Evolutionary conservation across 23 tunicate species (phyloP).

Genomic region (Ascidia mentula): DNA sequence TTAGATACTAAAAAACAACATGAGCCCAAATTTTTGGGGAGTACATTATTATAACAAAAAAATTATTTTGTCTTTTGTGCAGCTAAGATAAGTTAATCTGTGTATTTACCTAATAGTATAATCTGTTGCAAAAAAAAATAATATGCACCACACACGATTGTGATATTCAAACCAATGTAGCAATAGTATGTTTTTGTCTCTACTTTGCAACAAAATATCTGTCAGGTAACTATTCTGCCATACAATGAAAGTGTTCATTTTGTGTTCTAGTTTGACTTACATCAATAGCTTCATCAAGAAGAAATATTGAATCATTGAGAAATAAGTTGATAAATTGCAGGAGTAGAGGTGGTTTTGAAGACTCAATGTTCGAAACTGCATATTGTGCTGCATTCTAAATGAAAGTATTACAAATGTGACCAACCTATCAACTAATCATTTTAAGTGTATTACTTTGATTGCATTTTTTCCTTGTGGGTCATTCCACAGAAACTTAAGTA

Average conservation of each 20-base stretch:
- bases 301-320: constrained; percentile 66
- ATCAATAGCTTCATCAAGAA: constrained; percentile 76
- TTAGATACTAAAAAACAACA: constrained; percentile 19
- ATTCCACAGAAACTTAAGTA: constrained; percentile 70
- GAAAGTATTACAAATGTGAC: too few species aligned
- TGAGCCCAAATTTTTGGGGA: too few species aligned
- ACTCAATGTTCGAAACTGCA: constrained; percentile 42
- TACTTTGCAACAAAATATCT: neutral
- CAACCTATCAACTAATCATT: too few species aligned
- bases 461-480: constrained; percentile 23
- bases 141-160: too few species aligned
- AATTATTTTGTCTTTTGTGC: too few species aligned
- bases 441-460: constrained; percentile 20
- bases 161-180: neutral
- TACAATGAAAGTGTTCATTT: neutral
- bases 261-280: constrained; percentile 2
- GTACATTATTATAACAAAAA: too few species aligned
- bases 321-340: constrained; percentile 61
- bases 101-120: too few species aligned
- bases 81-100: neutral
- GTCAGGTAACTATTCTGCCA: neutral
- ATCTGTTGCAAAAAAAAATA: neutral
- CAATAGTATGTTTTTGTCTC: neutral
- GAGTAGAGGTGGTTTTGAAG: constrained; percentile 60
- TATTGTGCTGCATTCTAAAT: constrained; percentile 18